Base-by-base conservation (phyloP, 2,113 vertebrate genomes). In the Tautogolabrus adspersus region DNA sequence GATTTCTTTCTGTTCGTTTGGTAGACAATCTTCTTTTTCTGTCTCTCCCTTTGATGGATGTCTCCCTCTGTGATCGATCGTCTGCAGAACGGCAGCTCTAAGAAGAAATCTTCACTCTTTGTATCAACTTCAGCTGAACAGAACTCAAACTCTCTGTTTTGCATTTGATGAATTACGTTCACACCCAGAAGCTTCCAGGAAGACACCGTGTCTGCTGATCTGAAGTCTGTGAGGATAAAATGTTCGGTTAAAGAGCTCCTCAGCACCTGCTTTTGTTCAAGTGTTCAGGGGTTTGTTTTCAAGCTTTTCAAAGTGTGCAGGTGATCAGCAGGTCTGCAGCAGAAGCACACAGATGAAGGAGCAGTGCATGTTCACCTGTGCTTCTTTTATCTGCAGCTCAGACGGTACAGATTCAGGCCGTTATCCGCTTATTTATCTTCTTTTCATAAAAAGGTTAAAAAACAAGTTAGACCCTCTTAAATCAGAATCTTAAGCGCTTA, bases 101-200 rank as follows among this genome's bases (percentile, higher is more conserved):
- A 42, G 70, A 40, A 23, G 15, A 34, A 72, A 23, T 4, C 13
- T 26, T 34, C 44, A 18, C 30, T 8, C 40, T 30, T 38, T 22
- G 6, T 13, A 38, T 15, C 46, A 61, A 26, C 8, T 51, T 46
- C 22, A 11, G 55, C 44, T 51, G 10, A 16, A 26, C 66, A 19
- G 21, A 69, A 13, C 6, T 9, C 10, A 34, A 11, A 12, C 10
- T 10, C 49, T 38, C 6, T 1, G 21, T 42, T 74, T 51, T 49
- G 15, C 18, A 44, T 15, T 7, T 67, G 63, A 67, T 75, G 63
- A 66, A 66, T 66, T 13, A 52, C 16, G 19, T 75, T 75, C 5
- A 6, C 30, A 52, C 42, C 21, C 7, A 66, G 22, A 8, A 44
- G 56, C n/a, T 34, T 34, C 6, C 19, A 23, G 8, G 52, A 42